Evolutionary conservation across 1,140 invertebrate genomes (phyloP), one percentile per base, ranked within the genome.

Genomic region (Apis mellifera): DNA sequence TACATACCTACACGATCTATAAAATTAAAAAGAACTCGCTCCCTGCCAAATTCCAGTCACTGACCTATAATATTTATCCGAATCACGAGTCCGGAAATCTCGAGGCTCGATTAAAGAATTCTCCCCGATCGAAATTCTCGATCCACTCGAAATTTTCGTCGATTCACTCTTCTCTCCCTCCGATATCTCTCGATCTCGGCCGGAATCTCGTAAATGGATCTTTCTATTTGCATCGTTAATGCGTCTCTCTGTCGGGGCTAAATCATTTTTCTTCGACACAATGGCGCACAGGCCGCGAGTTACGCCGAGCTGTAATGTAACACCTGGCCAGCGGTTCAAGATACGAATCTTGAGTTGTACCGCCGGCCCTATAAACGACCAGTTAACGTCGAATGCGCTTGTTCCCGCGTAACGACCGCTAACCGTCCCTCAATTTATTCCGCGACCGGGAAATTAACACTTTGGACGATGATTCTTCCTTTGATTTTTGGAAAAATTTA

Each of bases 211-310:
- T 23, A 1, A 8, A 19, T n/a, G 19, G 57, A 78, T 82, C 74
- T 82, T 62, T 82, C 81, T 55, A 77, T 78, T 77, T 82, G 81
- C 75, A 82, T 82, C 80, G 80, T 69, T 78, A 82, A 78, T 82
- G 57, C n/a, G n/a, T 55, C 19, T 1, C 52, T 64, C 15, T 1
- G 78, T 23, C 48, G 54, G 42, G 72, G 73, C 74, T 82, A 77
- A 82, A 82, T 77, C 80, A 82, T 77, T 82, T 82, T 82, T 77
- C 80, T 62, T 77, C 80, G 73, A 76, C 73, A 62, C 55, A 60
- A 75, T 74, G 19, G 64, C 80, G 73, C 62, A 32, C 23, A 70
- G 60, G 50, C 80, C 54, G 75, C 81, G 74, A 71, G 57, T 77
- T 83, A 82, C 78, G 72, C 76, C 69, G 54, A 57, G 32, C 21